These are phyloP conservation scores for Flexamia atlantica DNA, from an alignment of 2,888 invertebrate species.

Conservation along the genomic window DNA sequence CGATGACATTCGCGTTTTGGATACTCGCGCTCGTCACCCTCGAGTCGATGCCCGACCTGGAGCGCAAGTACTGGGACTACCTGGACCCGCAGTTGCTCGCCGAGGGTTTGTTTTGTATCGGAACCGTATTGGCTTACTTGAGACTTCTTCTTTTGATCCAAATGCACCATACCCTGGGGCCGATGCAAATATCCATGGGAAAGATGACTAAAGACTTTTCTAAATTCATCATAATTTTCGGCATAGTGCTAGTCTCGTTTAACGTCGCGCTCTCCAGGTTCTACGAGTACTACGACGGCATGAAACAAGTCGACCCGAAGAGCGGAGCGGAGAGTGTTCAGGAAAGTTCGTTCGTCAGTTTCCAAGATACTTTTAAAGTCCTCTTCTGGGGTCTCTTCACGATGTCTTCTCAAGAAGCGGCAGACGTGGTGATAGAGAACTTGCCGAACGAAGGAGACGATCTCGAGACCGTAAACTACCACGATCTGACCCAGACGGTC, in stretches of 20 bases:
- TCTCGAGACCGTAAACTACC: slow-evolving; percentile 77
- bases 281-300: slow-evolving; percentile 83
- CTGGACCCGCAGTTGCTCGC: slow-evolving; percentile 81
- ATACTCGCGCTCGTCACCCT: slow-evolving; percentile 76
- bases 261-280: slow-evolving; percentile 80
- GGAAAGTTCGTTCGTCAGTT: slow-evolving; percentile 74
- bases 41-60: slow-evolving; percentile 76
- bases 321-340: slow-evolving; percentile 76
- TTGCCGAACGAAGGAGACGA: slow-evolving; percentile 74
- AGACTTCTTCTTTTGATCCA: slow-evolving; percentile 81
- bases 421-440: slow-evolving; percentile 82
- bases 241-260: slow-evolving; percentile 80
- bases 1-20: slow-evolving; percentile 81
- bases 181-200: slow-evolving; percentile 80
- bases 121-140: slow-evolving; percentile 82
- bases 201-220: slow-evolving; percentile 83
- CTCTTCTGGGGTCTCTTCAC: slow-evolving; percentile 85
- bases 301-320: slow-evolving; percentile 78
- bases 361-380: slow-evolving; percentile 66
- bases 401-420: slow-evolving; percentile 81
- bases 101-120: slow-evolving; percentile 82
- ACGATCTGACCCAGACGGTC: slow-evolving; percentile 81
- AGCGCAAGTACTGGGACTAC: slow-evolving; percentile 82
- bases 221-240: slow-evolving; percentile 80
- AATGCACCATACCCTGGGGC: slow-evolving; percentile 81